Base-by-base conservation (phyloP, 2,888 invertebrate species). In the Dynastes maya region DNA sequence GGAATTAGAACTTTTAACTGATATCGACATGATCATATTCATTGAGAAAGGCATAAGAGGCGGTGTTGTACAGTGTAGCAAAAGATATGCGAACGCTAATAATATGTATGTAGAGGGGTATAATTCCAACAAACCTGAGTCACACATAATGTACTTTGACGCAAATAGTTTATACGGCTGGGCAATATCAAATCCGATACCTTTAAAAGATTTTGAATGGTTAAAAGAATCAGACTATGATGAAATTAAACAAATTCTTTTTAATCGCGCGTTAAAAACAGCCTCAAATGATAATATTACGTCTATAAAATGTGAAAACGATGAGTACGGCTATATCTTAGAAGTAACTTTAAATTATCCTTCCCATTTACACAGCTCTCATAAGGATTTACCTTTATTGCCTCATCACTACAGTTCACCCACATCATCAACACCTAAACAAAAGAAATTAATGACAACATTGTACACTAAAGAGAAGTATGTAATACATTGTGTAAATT, bases 11-110 rank as follows among this genome's bases (percentile, higher is more conserved):
- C 76, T 88, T 5, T 77, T 88, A 40, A 85, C 84, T 1, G 86
- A 88, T 78, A 80, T 85, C n/a, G 84, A 86, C 76, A 87, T 85
- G 84, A 29, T 85, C 68, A 71, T 84, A 37, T 86, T 87, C 81
- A 76, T 86, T 40, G 76, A 82, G 64, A 64, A 53, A 63, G 81
- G 80, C 4, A 77, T 81, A 11, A 27, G 80, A 51, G 80, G 81
- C 0, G 80, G 80, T 0, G 13, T 82, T 0, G 84, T 84, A 13
- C 80, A 87, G 5, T 82, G 83, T 84, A n/a, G 22, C n/a, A 78
- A 37, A 51, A 64, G 84, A 29, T 84, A 86, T 81, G 83, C 83
- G 2, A 81, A 82, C 78, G 87, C 86, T 3, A 87, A 87, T 81
- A 88, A 88, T 80, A 85, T 83, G 79, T 88, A 86, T 79, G 82